These are phyloP conservation scores for Leptestheria dahalacensis DNA, from an alignment of 1,140 invertebrate species.

Conservation along the genomic window DNA sequence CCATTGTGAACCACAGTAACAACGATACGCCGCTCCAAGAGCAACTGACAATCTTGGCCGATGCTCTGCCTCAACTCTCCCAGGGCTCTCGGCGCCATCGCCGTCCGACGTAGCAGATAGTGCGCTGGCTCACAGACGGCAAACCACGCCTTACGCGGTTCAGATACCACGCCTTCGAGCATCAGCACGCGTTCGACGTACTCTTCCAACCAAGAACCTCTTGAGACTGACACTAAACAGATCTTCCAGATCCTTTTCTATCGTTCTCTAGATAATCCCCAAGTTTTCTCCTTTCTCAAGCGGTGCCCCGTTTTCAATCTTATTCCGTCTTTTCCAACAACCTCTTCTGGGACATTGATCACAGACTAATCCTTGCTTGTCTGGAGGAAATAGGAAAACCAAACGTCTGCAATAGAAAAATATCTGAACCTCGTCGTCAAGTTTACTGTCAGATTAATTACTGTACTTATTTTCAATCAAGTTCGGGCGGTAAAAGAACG, in stretches of 20 bases:
- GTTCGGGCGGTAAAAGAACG: neutral
- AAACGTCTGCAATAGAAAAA: too few species aligned
- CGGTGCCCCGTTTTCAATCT: neutral
- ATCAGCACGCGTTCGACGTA: neutral
- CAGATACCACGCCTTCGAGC: neutral
- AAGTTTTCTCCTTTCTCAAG: too few species aligned
- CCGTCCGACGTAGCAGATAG: too few species aligned
- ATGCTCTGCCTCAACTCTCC: neutral
- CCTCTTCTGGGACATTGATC: neutral
- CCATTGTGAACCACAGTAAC: neutral
- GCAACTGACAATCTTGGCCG: neutral
- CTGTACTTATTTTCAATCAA: neutral
- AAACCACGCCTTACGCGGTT: too few species aligned
- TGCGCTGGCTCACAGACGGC: too few species aligned
- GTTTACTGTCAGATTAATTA: too few species aligned
- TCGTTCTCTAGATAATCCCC: neutral
- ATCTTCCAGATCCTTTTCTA: neutral
- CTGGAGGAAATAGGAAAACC: too few species aligned
- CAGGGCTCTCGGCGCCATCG: neutral
- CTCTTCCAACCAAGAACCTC: neutral
- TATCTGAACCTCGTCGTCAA: too few species aligned
- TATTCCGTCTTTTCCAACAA: neutral
- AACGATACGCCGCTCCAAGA: neutral
- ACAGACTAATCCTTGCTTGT: too few species aligned
- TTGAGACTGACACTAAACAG: neutral